Evolutionary conservation across 2,113 vertebrate species (phyloP).

Genomic region (Ascaphus truei): DNA sequence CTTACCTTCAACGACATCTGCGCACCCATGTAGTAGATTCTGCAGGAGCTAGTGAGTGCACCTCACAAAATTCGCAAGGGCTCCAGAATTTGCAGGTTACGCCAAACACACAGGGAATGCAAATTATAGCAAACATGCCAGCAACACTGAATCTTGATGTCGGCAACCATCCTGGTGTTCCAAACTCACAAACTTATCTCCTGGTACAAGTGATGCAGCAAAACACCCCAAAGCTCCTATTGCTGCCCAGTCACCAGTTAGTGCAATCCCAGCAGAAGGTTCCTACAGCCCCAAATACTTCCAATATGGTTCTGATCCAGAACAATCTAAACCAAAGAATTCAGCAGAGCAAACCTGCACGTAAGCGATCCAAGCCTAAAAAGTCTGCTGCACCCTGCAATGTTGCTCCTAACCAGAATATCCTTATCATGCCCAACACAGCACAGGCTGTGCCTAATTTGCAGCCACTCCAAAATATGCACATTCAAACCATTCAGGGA

Average conservation of each 20-base stretch:
- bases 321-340: not conserved
- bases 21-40: constrained; percentile 48
- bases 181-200: constrained; percentile 69
- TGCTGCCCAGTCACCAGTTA: constrained; percentile 48
- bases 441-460: constrained; percentile 6
- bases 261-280: constrained; percentile 56
- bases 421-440: constrained; percentile 22
- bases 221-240: constrained; percentile 41
- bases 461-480: constrained; percentile 20
- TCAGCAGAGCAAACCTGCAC: not conserved
- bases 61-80: not conserved
- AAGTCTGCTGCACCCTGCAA: not conserved
- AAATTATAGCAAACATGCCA: constrained; percentile 46
- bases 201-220: constrained; percentile 74
- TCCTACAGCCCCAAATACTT: constrained; percentile 57
- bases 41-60: not conserved
- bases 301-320: constrained; percentile 59
- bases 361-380: constrained; percentile 20
- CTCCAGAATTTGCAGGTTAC: constrained; percentile 1
- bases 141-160: constrained; percentile 51
- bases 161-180: not conserved
- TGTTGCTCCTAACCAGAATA: constrained; percentile 30
- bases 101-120: constrained; percentile 44
- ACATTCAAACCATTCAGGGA: constrained; percentile 1
- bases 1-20: constrained; percentile 86